Evolutionary conservation across 1,140 invertebrate species (phyloP), one percentile per base, ranked within the genome.

Genomic region (Eciton burchellii): DNA sequence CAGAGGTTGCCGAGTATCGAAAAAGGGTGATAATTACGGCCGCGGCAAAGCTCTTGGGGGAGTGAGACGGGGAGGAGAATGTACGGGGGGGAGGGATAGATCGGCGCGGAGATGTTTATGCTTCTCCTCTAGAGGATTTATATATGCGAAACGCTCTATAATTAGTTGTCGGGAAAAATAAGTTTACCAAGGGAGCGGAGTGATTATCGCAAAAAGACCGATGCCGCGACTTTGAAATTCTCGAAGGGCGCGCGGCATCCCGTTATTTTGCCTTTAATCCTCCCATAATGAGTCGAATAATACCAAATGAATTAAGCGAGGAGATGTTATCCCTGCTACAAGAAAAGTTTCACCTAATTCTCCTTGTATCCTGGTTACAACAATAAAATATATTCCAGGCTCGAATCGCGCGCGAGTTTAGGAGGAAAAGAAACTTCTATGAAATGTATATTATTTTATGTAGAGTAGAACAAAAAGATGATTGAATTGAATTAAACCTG

Each of bases 11-110:
- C 9, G 49, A 19, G 29, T 68, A 79, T 79, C 35, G 49, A 79
- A 79, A 79, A 79, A 79, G 63, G n/a, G 63, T 11, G 63, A 79
- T 76, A 83, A 83, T 83, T 74, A 76, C 59, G 59, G 74, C 14
- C 73, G 49, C 45, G 59, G 26, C 16, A 3, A 26, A 56, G 81
- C 56, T 60, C 54, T 52, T 47, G 43, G 57, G 19, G 26, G 26
- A 73, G 54, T 52, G 56, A 29, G 41, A 81, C 21, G 29, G 3
- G 47, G 59, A 65, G 74, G 41, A 41, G 35, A 57, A 79, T 35
- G 29, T 59, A 60, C 56, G 56, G 21, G 77, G 68, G 70, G 59
- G 8, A 12, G 24, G n/a, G 54, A 65, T 41, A 65, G 59, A 56
- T 79, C 21, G 49, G 21, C 52, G 24, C 16, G 54, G 70, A 81